These are phyloP conservation scores for Chlorops oryzae DNA, from an alignment of 1,140 invertebrate species.

Conservation along the genomic window DNA sequence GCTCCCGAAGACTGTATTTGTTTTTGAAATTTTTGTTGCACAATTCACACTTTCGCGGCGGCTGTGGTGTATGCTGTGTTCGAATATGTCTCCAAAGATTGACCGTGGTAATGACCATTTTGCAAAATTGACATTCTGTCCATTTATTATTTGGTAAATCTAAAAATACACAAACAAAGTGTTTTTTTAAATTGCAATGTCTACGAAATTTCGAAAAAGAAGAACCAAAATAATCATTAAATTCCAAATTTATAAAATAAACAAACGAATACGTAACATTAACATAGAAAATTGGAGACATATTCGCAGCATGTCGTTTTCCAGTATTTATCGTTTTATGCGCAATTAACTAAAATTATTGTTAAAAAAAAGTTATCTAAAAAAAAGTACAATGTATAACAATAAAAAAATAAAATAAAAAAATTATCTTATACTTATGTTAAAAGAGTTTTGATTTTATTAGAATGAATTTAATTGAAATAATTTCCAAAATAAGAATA, in stretches of 20 bases:
- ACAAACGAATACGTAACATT: background rate
- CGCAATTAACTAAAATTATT: too few species aligned
- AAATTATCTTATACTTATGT: too few species aligned
- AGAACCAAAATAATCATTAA: background rate
- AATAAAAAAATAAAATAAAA: too few species aligned
- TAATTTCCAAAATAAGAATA: too few species aligned
- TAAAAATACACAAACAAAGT: conserved; percentile 48
- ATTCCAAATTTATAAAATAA: background rate
- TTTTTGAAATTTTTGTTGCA: conserved; percentile 49
- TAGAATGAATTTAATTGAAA: too few species aligned
- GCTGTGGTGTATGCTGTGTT: conserved; percentile 47
- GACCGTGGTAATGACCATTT: conserved; percentile 48
- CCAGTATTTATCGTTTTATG: too few species aligned
- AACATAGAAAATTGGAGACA: conserved; percentile 42
- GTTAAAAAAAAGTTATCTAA: too few species aligned
- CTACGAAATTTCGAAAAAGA: background rate
- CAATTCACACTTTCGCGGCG: conserved; percentile 45
- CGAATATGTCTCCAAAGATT: conserved; percentile 50
- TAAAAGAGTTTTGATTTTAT: too few species aligned
- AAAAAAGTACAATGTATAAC: too few species aligned
- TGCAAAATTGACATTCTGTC: conserved; percentile 50
- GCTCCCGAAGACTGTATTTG: conserved; percentile 46
- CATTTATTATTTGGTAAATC: conserved; percentile 49
- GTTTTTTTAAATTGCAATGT: background rate
- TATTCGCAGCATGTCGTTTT: too few species aligned